Conservation (phyloP, 1,140 invertebrate species). For the Orchesella cincta region DNA sequence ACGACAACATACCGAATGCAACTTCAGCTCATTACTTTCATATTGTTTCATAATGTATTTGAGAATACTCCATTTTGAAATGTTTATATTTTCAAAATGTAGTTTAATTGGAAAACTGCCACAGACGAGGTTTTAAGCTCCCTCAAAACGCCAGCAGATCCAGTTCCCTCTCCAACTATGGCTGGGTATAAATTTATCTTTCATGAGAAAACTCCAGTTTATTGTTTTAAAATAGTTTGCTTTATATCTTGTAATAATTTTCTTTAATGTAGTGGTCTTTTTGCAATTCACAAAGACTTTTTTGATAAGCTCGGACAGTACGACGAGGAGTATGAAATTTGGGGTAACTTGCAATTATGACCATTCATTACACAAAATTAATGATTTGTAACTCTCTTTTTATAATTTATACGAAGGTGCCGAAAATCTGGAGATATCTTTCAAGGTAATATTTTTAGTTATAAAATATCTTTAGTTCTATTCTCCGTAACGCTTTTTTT, state of each 20-base stretch:
- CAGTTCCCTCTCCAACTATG: constrained; percentile 17
- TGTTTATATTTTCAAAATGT: background rate
- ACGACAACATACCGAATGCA: no score
- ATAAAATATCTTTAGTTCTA: background rate
- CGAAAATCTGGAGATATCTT: constrained; percentile 68
- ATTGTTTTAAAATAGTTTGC: no score
- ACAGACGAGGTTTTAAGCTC: background rate
- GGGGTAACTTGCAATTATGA: no score
- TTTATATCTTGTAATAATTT: no score
- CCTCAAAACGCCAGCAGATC: constrained; percentile 10
- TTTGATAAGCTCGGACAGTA: constrained; percentile 67
- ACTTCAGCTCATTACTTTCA: no score
- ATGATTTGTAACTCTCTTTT: no score
- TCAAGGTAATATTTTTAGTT: constrained; percentile 58
- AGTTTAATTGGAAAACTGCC: constrained; percentile 18
- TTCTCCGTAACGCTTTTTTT: background rate
- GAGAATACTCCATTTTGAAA: no score
- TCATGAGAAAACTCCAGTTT: no score
- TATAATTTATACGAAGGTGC: no score
- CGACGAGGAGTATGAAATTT: constrained; percentile 68
- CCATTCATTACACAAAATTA: no score
- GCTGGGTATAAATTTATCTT: no score
- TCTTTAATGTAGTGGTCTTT: no score
- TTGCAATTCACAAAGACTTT: constrained; percentile 62
- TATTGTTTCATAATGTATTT: background rate